phyloP scores from a whole-genome alignment of 2,113 vertebrate species.

The Alaudala cheleensis region DNA sequence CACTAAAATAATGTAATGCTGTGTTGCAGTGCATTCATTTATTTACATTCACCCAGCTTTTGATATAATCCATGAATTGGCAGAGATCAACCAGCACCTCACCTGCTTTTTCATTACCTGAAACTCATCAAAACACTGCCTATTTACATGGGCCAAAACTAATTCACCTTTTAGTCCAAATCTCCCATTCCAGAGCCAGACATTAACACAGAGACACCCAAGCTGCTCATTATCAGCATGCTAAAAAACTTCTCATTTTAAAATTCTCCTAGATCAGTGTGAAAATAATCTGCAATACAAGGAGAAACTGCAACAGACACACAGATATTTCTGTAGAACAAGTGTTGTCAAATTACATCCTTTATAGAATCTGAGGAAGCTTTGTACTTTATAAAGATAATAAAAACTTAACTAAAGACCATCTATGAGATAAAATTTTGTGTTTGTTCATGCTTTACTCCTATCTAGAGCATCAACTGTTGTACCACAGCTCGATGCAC shows the following conservation, averaged over 20 bases:
- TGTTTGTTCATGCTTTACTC: neutral
- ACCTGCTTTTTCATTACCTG: neutral
- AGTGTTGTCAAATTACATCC: neutral
- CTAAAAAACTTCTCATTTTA: neutral
- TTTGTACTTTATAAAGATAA: neutral
- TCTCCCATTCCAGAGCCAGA: neutral
- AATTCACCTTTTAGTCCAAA: neutral
- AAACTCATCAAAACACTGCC: neutral
- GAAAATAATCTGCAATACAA: neutral
- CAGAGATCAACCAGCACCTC: neutral
- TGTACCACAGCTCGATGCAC: neutral
- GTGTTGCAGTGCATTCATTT: neutral
- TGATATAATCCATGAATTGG: neutral
- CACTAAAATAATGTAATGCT: neutral
- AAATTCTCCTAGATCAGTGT: neutral
- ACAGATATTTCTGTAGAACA: neutral
- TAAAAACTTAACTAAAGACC: neutral
- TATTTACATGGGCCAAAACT: neutral
- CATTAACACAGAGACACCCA: fast-evolving
- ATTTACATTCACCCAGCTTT: neutral
- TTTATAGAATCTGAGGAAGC: neutral
- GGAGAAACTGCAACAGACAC: neutral
- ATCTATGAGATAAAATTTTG: neutral
- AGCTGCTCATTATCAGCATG: neutral
- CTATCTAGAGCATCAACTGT: neutral